Conservation (phyloP, 2,797 vertebrate species). For the Rachycentron canadum region DNA sequence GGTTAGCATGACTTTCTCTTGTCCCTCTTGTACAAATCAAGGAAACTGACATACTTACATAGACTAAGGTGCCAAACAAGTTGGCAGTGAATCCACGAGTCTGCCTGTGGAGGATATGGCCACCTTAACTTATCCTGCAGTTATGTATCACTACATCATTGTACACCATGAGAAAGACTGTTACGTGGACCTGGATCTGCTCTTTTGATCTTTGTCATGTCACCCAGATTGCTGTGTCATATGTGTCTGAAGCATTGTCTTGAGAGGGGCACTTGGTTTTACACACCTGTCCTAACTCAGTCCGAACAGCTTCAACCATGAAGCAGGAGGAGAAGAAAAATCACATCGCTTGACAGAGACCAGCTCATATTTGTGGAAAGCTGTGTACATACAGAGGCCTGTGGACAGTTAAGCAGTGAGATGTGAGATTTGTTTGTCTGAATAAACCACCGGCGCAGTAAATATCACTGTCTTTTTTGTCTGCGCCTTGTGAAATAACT, state of each 20-base stretch:
- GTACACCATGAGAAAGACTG: too few species aligned
- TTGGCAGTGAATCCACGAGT: constrained; percentile 48
- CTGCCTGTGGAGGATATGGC: constrained; percentile 10
- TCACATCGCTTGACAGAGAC: neutral
- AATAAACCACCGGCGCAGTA: constrained; percentile 39
- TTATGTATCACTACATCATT: constrained; percentile 5
- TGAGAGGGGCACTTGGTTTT: constrained; percentile 33
- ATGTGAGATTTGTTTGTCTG: constrained; percentile 28
- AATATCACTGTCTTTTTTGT: constrained; percentile 34
- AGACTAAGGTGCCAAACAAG: constrained; percentile 36
- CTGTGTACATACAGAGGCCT: neutral
- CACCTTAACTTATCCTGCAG: constrained; percentile 12
- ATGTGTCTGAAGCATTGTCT: constrained; percentile 18
- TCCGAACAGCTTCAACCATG: constrained; percentile 38
- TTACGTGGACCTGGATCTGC: too few species aligned
- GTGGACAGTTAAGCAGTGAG: constrained; percentile 12
- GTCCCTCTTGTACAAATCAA: constrained; percentile 45
- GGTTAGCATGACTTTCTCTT: constrained; percentile 32
- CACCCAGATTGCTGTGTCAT: too few species aligned
- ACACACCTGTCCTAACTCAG: constrained; percentile 33
- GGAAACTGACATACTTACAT: constrained; percentile 40
- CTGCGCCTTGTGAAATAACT: constrained; percentile 13
- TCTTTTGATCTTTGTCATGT: too few species aligned
- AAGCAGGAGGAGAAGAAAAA: constrained; percentile 16
- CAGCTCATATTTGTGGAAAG: neutral